Percentiles rank a stretch among this genome's conserved stretches.
Evolutionary conservation across 2,797 vertebrate species (phyloP).

Genomic region (Cynopterus sphinx): DNA sequence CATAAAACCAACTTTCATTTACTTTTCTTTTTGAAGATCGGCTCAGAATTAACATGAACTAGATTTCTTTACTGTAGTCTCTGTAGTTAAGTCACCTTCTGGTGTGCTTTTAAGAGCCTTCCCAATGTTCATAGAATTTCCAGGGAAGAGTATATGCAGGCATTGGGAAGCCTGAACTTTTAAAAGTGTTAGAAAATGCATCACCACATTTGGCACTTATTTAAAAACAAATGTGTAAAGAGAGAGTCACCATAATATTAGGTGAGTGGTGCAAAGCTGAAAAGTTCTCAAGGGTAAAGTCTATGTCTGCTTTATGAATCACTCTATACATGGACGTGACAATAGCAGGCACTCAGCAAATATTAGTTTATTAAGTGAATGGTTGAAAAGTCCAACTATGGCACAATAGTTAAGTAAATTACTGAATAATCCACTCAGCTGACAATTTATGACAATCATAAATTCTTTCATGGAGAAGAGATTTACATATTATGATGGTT

Average conservation of each 20-base stretch:
- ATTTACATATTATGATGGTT: neutral
- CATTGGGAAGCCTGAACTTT: neutral
- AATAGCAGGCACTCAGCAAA: neutral
- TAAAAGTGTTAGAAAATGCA: neutral
- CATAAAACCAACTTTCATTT: neutral
- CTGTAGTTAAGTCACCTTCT: neutral
- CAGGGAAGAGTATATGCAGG: neutral
- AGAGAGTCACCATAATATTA: neutral
- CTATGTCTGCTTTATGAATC: neutral
- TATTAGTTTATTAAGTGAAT: neutral
- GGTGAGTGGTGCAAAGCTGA: neutral
- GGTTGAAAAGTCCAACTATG: neutral
- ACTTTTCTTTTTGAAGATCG: neutral
- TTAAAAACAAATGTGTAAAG: conserved; percentile 19
- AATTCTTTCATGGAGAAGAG: neutral
- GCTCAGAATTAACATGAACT: neutral
- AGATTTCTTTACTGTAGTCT: neutral
- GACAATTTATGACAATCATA: neutral
- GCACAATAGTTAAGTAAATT: neutral
- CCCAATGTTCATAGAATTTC: neutral
- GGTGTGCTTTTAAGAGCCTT: neutral
- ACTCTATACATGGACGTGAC: neutral
- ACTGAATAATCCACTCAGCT: neutral
- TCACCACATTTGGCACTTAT: neutral
- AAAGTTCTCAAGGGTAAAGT: neutral